Evolutionary conservation across 2,797 vertebrate genomes (phyloP).

Genomic region (Leucoraja ocellata): DNA sequence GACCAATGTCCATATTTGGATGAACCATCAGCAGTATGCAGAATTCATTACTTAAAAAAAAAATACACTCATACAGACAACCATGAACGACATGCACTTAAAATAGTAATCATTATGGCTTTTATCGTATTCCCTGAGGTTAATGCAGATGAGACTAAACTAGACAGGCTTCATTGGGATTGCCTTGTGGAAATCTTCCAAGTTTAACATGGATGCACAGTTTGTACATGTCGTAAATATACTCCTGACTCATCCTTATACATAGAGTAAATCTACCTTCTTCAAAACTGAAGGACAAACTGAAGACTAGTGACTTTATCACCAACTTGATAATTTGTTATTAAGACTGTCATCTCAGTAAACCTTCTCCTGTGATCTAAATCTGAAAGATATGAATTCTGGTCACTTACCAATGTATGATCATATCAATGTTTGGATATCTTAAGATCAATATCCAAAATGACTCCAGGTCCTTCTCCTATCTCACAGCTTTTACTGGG

Average conservation of each 20-base stretch:
- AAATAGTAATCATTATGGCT: constrained; percentile 1
- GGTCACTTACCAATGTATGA: background rate
- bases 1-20: background rate
- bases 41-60: background rate
- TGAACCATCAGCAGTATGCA: background rate
- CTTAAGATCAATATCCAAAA: background rate
- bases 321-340: background rate
- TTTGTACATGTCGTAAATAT: background rate
- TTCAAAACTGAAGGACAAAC: background rate
- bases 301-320: background rate
- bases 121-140: background rate
- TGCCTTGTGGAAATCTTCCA: background rate
- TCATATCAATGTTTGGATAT: background rate
- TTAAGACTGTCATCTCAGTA: background rate
- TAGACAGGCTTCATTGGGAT: constrained; percentile 2
- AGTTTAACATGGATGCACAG: background rate
- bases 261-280: background rate
- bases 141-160: constrained; percentile 15
- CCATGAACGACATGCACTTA: constrained; percentile 10
- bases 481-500: background rate
- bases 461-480: background rate
- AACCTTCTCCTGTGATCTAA: background rate
- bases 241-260: background rate
- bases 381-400: background rate
- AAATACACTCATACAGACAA: background rate